Percentiles rank a stretch among this genome's conserved stretches.
Evolutionary conservation across 2,888 invertebrate genomes (phyloP).

Genomic region (Drosophila nr. medialis): DNA sequence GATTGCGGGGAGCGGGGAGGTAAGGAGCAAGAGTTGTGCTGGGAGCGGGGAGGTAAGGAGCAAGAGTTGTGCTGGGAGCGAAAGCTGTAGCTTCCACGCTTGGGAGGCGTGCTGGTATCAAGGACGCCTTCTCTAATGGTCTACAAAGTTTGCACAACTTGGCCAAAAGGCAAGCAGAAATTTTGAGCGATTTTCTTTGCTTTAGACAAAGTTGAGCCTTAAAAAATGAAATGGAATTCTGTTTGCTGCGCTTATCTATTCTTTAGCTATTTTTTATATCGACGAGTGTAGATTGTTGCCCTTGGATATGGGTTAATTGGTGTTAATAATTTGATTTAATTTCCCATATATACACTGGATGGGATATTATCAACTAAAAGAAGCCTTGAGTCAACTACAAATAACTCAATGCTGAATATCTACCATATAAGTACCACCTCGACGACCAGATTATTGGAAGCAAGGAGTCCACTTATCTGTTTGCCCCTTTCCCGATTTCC

Average conservation of each 20-base stretch:
- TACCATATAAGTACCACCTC: conserved; percentile 2
- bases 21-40: not conserved
- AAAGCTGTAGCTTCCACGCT: not conserved
- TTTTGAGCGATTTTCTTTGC: conserved; percentile 18
- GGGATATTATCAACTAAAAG: conserved; percentile 14
- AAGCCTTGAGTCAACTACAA: not conserved
- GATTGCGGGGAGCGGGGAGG: conserved; percentile 27
- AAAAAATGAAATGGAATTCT: not conserved
- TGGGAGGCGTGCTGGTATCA: conserved; percentile 14
- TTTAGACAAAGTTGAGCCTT: conserved; percentile 2
- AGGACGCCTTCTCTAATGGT: conserved; percentile 45
- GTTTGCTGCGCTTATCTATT: conserved; percentile 4
- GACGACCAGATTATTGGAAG: not conserved
- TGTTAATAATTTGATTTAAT: conserved; percentile 7
- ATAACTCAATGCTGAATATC: not conserved
- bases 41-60: not conserved
- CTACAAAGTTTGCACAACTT: conserved; percentile 56
- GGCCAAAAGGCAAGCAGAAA: conserved; percentile 44
- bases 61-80: not conserved
- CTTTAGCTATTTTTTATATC: not conserved
- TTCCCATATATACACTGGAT: not conserved
- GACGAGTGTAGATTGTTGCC: not conserved
- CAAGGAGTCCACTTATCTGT: not conserved
- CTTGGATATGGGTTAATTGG: conserved; percentile 4
- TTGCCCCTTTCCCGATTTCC: not conserved